These are phyloP conservation scores for Scaptomyza pallida DNA, from an alignment of 1,140 invertebrate species.

Conservation along the genomic window DNA sequence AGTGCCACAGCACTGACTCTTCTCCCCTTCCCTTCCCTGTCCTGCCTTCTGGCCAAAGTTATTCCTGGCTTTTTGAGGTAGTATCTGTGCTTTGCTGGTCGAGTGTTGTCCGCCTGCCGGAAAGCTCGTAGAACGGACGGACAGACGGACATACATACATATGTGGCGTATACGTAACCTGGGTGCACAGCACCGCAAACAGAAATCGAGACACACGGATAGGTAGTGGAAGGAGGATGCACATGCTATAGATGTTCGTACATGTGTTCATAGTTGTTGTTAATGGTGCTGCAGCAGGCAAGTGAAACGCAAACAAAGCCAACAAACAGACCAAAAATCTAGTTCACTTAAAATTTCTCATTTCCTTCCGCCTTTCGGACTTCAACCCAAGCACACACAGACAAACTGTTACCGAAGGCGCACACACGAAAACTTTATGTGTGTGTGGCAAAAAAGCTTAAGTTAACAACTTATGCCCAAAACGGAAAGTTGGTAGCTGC, in stretches of 20 bases:
- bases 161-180: conserved; percentile 44
- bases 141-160: conserved; percentile 11
- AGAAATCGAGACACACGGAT: conserved; percentile 23
- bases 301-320: conserved; percentile 47
- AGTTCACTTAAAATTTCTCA: conserved; percentile 66
- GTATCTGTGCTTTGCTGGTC: conserved; percentile 23
- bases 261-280: conserved; percentile 31
- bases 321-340: conserved; percentile 61
- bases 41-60: conserved; percentile 5
- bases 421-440: conserved; percentile 39
- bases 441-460: conserved; percentile 60
- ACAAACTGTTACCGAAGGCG: conserved; percentile 4
- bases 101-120: conserved; percentile 7
- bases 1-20: neutral
- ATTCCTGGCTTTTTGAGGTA: conserved; percentile 27
- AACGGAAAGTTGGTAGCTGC: neutral
- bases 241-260: conserved; percentile 10
- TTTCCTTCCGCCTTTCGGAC: conserved; percentile 52
- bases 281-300: conserved; percentile 32
- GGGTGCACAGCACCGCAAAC: conserved; percentile 21
- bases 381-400: conserved; percentile 29
- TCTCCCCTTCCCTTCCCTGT: conserved; percentile 1
- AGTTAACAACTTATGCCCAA: conserved; percentile 77
- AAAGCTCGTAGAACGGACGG: neutral
- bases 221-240: conserved; percentile 1